A percentile compares a stretch with the other conserved stretches of the same genome.
Conservation (phyloP, 2,797 vertebrate species). For the Esox lucius region DNA sequence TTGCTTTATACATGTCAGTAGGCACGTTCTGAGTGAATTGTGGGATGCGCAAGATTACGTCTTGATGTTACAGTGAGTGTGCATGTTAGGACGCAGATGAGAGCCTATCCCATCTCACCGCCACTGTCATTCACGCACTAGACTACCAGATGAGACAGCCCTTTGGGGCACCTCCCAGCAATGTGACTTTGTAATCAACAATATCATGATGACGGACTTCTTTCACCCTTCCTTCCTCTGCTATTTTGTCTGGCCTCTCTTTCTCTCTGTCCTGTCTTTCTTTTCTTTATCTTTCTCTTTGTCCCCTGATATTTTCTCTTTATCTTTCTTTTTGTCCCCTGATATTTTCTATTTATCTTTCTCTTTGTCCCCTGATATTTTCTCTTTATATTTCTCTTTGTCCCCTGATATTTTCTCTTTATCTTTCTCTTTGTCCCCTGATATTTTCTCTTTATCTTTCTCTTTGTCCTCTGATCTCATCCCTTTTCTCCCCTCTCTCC, state of each 20-base stretch:
- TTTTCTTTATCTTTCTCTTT: conserved; percentile 36
- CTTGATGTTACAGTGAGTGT: conserved; percentile 5
- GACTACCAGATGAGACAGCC: not conserved
- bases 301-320: too few relatives aligned
- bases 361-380: conserved; percentile 37
- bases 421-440: too few relatives aligned
- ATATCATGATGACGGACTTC: not conserved
- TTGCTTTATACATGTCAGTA: not conserved
- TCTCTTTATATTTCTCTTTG: conserved; percentile 37
- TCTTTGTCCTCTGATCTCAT: conserved; percentile 25
- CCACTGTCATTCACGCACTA: not conserved
- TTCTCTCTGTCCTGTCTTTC: conserved; percentile 33
- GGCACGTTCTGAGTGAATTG: conserved; percentile 13
- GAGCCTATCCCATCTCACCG: not conserved
- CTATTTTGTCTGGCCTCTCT: conserved; percentile 15
- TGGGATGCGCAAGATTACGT: not conserved
- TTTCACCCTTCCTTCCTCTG: not conserved
- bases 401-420: too few relatives aligned
- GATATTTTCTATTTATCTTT: too few relatives aligned
- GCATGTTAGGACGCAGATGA: not conserved
- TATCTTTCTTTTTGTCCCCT: conserved; percentile 47
- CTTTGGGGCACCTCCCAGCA: not conserved
- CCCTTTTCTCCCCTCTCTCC: not conserved
- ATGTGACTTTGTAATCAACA: not conserved
- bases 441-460: conserved; percentile 51